Percentiles rank a stretch among this genome's conserved stretches.
These are phyloP conservation scores for Apomyelois bistriatella DNA, from an alignment of 2,888 invertebrate species.

Conservation along the genomic window DNA sequence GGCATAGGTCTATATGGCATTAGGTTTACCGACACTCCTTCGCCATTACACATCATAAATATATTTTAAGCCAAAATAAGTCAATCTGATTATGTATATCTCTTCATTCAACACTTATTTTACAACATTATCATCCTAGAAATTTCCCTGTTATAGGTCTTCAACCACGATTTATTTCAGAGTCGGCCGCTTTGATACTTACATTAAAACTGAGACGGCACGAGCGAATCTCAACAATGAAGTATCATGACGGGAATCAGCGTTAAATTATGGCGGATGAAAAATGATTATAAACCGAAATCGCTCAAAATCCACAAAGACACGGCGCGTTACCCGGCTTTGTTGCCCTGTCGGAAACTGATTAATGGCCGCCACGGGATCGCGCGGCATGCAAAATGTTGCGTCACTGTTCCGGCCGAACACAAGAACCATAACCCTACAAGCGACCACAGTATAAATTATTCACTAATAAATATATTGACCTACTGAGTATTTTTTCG, in stretches of 20 bases:
- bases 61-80: no score
- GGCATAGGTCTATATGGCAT: no score
- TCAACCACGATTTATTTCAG: no score
- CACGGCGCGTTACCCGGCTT: slow-evolving; percentile 76
- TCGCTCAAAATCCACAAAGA: slow-evolving; percentile 75
- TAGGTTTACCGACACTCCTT: no score
- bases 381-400: slow-evolving; percentile 71
- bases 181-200: no score
- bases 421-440: slow-evolving; percentile 24
- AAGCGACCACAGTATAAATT: slow-evolving; percentile 36
- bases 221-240: slow-evolving; percentile 16
- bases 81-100: no score
- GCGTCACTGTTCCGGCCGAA: slow-evolving; percentile 59
- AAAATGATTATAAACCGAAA: slow-evolving; percentile 74
- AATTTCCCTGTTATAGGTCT: no score
- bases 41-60: no score
- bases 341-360: slow-evolving; percentile 68
- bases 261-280: slow-evolving; percentile 65
- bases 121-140: no score
- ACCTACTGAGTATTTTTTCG: slow-evolving; percentile 22
- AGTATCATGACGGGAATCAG: slow-evolving; percentile 36
- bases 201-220: background rate
- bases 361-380: slow-evolving; percentile 58
- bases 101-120: no score
- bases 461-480: slow-evolving; percentile 2